phyloP scores from a whole-genome alignment of 2,888 invertebrate genomes.

The Choristoneura rosaceana region DNA sequence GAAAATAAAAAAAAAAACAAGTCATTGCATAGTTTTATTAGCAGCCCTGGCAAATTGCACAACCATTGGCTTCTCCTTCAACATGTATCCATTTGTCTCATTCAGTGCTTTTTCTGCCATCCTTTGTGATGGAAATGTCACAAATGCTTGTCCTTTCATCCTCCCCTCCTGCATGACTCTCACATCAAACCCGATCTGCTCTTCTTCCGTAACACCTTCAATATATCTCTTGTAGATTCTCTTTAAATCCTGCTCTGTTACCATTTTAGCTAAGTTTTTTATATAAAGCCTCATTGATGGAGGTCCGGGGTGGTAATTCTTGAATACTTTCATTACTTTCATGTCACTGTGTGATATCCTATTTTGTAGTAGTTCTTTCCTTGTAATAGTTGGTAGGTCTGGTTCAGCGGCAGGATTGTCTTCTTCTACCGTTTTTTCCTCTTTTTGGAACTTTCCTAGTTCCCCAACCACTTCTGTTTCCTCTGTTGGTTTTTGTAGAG shows the following conservation, averaged over 20 bases:
- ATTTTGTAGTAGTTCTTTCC: conserved; percentile 88
- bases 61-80: conserved; percentile 95
- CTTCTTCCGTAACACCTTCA: conserved; percentile 67
- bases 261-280: conserved; percentile 94
- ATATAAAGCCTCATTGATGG: conserved; percentile 95
- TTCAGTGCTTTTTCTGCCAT: conserved; percentile 90
- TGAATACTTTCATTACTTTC: conserved; percentile 91
- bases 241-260: conserved; percentile 90
- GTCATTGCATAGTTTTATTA: conserved; percentile 60
- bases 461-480: conserved; percentile 72
- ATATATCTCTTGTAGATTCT: conserved; percentile 90
- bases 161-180: conserved; percentile 96
- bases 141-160: conserved; percentile 98
- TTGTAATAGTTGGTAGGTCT: conserved; percentile 82
- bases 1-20: conserved; percentile 6
- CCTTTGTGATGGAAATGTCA: conserved; percentile 90
- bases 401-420: conserved; percentile 53
- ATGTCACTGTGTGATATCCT: conserved; percentile 90
- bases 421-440: conserved; percentile 55
- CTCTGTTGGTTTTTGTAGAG: conserved; percentile 64
- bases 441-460: conserved; percentile 75
- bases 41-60: conserved; percentile 91
- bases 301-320: conserved; percentile 93
- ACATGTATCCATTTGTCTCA: conserved; percentile 94
- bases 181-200: conserved; percentile 86